Conservation (phyloP, 2,797 vertebrate species). For the Decapterus maruadsi region DNA sequence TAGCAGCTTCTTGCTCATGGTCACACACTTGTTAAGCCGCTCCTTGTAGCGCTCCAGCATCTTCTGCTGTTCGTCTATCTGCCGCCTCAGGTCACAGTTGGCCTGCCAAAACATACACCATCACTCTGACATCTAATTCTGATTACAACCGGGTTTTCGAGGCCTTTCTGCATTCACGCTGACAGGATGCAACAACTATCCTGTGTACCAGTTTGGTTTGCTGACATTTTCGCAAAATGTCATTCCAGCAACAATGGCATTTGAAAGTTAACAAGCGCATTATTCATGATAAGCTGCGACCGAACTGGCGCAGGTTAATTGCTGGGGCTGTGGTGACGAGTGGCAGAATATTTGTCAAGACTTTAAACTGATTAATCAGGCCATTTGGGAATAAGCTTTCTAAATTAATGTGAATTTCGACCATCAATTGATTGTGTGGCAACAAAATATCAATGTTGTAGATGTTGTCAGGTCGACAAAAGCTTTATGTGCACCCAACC, state of each 20-base stretch:
- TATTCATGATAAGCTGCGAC: constrained; percentile 2
- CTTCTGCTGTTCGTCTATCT: constrained; percentile 98
- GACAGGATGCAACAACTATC: background rate
- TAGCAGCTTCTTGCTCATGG: constrained; percentile 98
- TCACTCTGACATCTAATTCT: constrained; percentile 6
- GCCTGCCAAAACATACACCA: constrained; percentile 82
- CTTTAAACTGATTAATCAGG: constrained; percentile 10
- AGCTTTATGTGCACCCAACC: background rate
- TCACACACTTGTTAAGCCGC: constrained; percentile 97
- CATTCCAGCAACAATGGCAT: constrained; percentile 27
- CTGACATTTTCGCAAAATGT: constrained; percentile 39
- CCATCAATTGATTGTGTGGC: background rate
- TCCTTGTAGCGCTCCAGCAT: constrained; percentile 99
- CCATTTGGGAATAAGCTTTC: background rate
- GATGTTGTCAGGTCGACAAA: background rate
- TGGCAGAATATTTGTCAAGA: background rate
- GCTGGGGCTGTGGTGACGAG: constrained; percentile 15
- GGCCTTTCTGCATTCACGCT: background rate
- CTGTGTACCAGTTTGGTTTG: constrained; percentile 1
- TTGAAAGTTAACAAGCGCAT: constrained; percentile 35
- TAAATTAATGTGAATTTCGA: background rate
- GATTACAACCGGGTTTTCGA: constrained; percentile 3
- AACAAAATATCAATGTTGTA: background rate
- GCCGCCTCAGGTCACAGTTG: constrained; percentile 96
- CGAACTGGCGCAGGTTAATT: constrained; percentile 11